Evolutionary conservation across 2,113 vertebrate genomes (phyloP).

Genomic region (Neolamprologus tretocephalus): DNA sequence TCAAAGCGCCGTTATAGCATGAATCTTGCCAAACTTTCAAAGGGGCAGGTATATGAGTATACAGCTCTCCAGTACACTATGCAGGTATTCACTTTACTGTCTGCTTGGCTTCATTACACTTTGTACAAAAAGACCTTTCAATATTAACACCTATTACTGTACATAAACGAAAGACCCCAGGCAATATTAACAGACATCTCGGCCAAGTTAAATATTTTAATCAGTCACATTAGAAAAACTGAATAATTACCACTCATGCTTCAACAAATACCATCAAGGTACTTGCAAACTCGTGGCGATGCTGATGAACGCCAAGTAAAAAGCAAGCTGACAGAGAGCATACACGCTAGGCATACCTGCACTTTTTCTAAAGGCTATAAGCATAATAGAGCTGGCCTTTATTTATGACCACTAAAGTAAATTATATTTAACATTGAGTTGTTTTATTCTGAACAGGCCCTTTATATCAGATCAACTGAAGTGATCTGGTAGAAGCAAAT

Average conservation of each 20-base stretch:
- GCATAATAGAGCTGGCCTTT: neutral
- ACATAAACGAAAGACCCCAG: neutral
- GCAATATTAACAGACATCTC: neutral
- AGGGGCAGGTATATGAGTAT: neutral
- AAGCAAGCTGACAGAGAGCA: neutral
- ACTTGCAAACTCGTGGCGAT: neutral
- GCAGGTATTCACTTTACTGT: neutral
- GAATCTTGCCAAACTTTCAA: neutral
- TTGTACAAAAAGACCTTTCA: neutral
- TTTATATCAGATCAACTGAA: neutral
- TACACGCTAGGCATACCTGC: accelerated
- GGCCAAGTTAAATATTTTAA: neutral
- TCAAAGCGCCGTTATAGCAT: constrained; percentile 17
- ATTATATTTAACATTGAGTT: neutral
- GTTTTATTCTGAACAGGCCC: neutral
- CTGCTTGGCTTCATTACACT: neutral
- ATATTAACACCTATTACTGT: neutral
- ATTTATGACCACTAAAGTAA: neutral
- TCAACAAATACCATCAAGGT: neutral
- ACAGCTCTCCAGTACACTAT: neutral
- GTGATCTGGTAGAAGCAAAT: neutral
- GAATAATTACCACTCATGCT: neutral
- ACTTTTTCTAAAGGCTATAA: neutral
- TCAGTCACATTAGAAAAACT: neutral
- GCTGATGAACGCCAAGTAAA: neutral